A percentile compares a stretch with the other conserved stretches of the same genome.
phyloP scores from a whole-genome alignment of 1,140 invertebrate species.

The Caerostris extrusa region DNA sequence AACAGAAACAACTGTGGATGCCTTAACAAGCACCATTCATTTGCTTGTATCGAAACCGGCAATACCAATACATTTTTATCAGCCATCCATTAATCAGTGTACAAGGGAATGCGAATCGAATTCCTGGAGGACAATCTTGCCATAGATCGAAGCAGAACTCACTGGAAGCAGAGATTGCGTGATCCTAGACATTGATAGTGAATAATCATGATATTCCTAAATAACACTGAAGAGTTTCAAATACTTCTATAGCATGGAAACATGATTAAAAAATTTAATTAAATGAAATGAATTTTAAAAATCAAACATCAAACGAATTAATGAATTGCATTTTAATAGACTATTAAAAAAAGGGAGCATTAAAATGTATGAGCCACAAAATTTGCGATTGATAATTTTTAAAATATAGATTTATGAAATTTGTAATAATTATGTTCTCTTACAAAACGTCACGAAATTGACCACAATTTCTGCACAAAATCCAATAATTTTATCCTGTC shows the following conservation, averaged over 20 bases:
- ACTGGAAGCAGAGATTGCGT: not conserved
- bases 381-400: no score
- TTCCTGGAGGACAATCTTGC: not conserved
- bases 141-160: not conserved
- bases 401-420: not conserved
- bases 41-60: conserved; percentile 23
- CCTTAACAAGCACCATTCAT: not conserved
- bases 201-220: no score
- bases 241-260: no score
- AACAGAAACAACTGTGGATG: not conserved
- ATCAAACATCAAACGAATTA: no score
- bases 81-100: not conserved
- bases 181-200: not conserved
- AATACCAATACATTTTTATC: conserved; percentile 39
- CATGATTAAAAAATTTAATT: no score
- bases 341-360: no score
- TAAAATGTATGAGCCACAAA: no score
- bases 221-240: no score
- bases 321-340: no score
- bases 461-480: not conserved
- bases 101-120: not conserved
- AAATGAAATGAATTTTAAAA: no score
- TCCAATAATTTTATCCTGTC: not conserved
- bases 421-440: not conserved
- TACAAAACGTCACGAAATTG: not conserved